Base-by-base conservation (phyloP, 2,113 vertebrate species). In the Triplophysa dalaica region DNA sequence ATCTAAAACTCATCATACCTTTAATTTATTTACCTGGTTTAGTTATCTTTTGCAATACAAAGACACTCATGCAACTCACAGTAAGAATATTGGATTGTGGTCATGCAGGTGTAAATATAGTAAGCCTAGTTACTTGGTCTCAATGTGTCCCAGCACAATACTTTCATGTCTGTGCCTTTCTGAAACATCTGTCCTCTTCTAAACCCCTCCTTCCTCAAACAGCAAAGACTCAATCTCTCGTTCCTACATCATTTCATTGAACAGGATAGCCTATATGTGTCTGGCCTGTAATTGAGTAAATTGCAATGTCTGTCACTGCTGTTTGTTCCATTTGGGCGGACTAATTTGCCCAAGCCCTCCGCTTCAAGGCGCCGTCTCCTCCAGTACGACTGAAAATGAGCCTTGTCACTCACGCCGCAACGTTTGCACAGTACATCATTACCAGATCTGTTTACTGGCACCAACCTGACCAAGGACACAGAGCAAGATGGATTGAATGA, bases 221-320 rank as follows among this genome's bases (percentile, higher is more conserved):
- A 67, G 62, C 24, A 52, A 19, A 70, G 19, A 17, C 58, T 80
- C 63, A 80, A 77, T 82, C 70, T 68, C 48, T 65, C 38, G 6
- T 11, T 77, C 67, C 38, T 70, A 33, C 45, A 65, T 58, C 19
- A 29, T 63, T 54, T 75, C 67, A 67, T 65, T 58, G 69, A 77
- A 33, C 48, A 67, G 33, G 43, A 13, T 14, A 63, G 70, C 58
- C n/a, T 78, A 72, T 61, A 64, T 61, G 69, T 80, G 78, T 74
- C 43, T 1, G 10, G 48, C 52, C 50, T 78, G 64, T 81, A 83
- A 83, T 81, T 81, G 78, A 83, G 70, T 70, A 83, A 78, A 76
- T 85, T 79, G 77, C 52, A 79, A 83, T 78, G 77, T 82, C 76
- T 77, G 76, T 68, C 75, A 29, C 70, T 38, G 72, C 66, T 85